Conservation (phyloP, 1,140 invertebrate genomes). For the Melanaphis sacchari region DNA sequence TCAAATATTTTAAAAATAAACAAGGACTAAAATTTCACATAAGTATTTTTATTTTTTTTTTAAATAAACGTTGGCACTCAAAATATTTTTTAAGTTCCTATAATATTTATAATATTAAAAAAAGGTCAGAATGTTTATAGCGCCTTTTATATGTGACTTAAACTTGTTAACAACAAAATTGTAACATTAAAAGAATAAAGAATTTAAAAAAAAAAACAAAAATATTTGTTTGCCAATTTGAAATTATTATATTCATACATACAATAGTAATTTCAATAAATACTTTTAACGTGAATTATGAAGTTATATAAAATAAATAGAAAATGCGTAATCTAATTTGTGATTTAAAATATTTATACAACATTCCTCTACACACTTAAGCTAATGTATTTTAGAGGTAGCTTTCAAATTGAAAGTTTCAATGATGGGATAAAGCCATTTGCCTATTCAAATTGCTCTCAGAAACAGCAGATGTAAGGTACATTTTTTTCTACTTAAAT, state of each 20-base stretch:
- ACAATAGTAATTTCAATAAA: not conserved
- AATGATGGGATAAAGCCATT: not conserved
- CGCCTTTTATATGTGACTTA: not conserved
- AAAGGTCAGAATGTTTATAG: not conserved
- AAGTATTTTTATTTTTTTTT: not conserved
- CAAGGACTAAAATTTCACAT: not conserved
- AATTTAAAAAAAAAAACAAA: not conserved
- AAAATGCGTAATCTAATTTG: not conserved
- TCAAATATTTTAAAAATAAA: not conserved
- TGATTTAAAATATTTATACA: not conserved
- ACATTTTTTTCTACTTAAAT: conserved; percentile 21
- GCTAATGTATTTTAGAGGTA: not conserved
- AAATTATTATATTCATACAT: not conserved
- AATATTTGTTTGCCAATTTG: not conserved
- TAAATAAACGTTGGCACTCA: not conserved
- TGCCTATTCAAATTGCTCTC: not conserved
- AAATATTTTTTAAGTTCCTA: not conserved
- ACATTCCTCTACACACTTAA: not conserved
- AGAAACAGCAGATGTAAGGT: not conserved
- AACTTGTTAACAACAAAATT: not conserved
- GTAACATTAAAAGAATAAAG: not conserved
- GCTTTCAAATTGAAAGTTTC: not conserved
- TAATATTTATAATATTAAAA: not conserved
- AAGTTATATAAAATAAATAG: not conserved
- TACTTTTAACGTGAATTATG: not conserved